These are phyloP conservation scores for Melanocharis versteri DNA, from an alignment of 2,113 vertebrate species.

Conservation along the genomic window DNA sequence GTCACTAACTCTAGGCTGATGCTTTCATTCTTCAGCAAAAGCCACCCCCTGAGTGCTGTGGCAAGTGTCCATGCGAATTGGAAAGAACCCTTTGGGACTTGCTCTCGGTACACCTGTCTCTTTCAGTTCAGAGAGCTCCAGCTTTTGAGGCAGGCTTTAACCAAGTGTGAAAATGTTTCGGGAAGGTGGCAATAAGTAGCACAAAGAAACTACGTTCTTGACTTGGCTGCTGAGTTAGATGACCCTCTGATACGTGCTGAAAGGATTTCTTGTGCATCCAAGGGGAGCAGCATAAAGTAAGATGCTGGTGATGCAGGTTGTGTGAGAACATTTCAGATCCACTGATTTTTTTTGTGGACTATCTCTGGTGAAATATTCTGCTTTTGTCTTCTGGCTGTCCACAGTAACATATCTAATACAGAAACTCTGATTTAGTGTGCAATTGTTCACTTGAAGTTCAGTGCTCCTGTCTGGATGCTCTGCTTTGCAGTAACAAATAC, in stretches of 20 bases:
- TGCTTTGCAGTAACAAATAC: not conserved
- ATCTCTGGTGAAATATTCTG: not conserved
- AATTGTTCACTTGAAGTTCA: not conserved
- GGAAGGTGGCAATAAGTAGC: not conserved
- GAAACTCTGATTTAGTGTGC: not conserved
- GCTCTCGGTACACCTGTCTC: not conserved
- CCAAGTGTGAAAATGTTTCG: not conserved
- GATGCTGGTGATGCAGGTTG: fast-evolving
- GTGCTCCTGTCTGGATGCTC: not conserved
- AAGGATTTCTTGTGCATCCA: not conserved
- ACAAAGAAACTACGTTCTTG: not conserved
- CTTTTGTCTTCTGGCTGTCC: not conserved
- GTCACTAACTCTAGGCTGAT: not conserved
- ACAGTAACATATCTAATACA: not conserved
- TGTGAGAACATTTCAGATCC: not conserved
- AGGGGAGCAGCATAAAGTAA: not conserved
- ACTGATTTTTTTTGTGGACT: not conserved
- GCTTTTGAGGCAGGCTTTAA: not conserved
- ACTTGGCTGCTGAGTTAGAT: not conserved
- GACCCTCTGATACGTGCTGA: fast-evolving
- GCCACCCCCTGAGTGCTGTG: not conserved
- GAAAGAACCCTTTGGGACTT: not conserved
- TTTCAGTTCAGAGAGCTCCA: not conserved
- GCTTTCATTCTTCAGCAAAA: not conserved
- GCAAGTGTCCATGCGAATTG: not conserved